Evolutionary conservation across 2,113 vertebrate species (phyloP), one percentile per base, ranked within the genome.

Genomic region (Ifrita kowaldi): DNA sequence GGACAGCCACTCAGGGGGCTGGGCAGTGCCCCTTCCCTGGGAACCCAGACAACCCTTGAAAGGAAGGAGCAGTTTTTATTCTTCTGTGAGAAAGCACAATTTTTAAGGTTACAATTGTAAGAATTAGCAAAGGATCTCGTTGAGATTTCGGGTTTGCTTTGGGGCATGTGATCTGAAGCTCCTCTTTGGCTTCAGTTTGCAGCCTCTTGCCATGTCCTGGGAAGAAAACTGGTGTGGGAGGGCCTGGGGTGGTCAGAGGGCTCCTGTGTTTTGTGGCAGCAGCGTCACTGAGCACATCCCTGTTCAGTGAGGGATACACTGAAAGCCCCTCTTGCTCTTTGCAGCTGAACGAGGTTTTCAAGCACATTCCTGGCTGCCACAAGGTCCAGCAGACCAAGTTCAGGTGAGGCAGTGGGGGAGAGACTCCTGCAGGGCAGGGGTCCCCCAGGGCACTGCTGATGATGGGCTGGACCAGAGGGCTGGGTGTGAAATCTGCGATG

Each of bases 311-410:
- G 20, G 69, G 55, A 27, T 13, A 1, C 6, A 0, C 42, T 74
- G 18, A 90, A 21, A 28, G n/a, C 23, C 10, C 26, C 22, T 95
- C 49, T 94, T 89, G 47, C 37, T 90, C 64, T 55, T 30, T 95
- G 9, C 97, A 99, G 99, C 97, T 99, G 59, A 99, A 99, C 1
- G 98, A 99, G 0, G 91, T 99, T 32, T 99, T 99, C 97, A 98
- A 98, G 87, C 98, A 98, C 69, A 98, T 99, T 87, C 97, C 98
- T 0, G 99, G 98, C 2, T 97, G 96, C 11, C 99, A 99, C 90
- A 98, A 97, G 75, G 97, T 99, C 78, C 98, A 99, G 84, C 98
- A 98, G 84, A 99, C 99, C 3, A 96, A 97, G n/a, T 99, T 99
- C 97, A 99, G 99, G 99, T 99, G 96, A 98, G 98, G 94, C 28